These are phyloP conservation scores for Ceyx margarethae DNA, from an alignment of 2,113 vertebrate genomes.

Conservation along the genomic window DNA sequence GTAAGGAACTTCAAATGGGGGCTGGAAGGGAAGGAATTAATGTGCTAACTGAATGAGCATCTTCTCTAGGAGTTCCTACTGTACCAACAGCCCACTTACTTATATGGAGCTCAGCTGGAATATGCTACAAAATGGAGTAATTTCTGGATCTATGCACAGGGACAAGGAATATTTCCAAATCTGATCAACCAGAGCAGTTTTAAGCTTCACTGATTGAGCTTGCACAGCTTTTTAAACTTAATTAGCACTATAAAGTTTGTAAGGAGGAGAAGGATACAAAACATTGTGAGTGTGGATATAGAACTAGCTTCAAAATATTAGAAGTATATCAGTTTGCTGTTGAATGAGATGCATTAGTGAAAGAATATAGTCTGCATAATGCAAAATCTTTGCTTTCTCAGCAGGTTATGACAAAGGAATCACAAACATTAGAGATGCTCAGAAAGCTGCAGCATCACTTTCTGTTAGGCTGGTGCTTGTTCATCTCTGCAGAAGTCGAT, in stretches of 20 bases:
- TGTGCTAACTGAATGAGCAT: rapidly evolving
- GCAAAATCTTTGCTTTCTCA: neutral
- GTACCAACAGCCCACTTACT: neutral
- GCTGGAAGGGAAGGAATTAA: neutral
- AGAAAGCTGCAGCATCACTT: neutral
- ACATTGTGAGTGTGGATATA: neutral
- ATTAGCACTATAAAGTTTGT: neutral
- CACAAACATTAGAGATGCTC: neutral
- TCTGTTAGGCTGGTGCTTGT: neutral
- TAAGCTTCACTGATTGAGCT: neutral
- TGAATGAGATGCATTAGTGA: neutral
- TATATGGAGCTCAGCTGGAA: neutral
- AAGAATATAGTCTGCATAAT: neutral
- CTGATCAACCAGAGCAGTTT: neutral
- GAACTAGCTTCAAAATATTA: neutral
- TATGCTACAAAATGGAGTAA: neutral
- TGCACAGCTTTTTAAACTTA: neutral
- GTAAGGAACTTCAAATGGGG: rapidly evolving
- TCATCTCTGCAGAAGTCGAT: neutral
- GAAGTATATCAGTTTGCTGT: neutral
- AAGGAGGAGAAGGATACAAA: neutral
- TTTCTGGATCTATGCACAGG: neutral
- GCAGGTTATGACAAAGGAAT: neutral
- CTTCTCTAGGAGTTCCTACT: neutral
- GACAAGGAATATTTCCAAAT: neutral